Evolutionary conservation across 2,888 invertebrate genomes (phyloP), one percentile per base, ranked within the genome.

Genomic region (Nudaria mundana): DNA sequence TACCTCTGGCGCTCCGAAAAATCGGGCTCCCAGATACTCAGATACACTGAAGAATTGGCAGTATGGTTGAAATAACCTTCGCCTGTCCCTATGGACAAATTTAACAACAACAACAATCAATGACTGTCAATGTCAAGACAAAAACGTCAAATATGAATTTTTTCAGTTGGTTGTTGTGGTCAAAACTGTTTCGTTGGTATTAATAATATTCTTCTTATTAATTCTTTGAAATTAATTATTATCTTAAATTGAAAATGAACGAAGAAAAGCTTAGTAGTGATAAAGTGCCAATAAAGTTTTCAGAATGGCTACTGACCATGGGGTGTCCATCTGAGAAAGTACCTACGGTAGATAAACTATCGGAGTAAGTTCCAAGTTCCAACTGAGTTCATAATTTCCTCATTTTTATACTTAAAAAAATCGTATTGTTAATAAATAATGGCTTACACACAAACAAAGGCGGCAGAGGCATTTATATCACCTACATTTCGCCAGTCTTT

Each of bases 271-370:
- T 87, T 13, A 77, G 75, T 20, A 76, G 80, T 50, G 76, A 79
- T 51, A 77, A 81, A 56, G 80, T 88, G 22, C 87, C 87, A 1
- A 49, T 63, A 25, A 84, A 77, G 42, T 84, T 87, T 48, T 44
- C 66, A 1, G 80, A 85, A 62, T 88, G 87, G 87, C 65, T 87
- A 2, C 54, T 88, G 15, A 52, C 64, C 1, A 85, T 88, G 81
- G 87, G 87, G 35, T 88, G 84, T 52, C 81, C 85, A 0, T 60
- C 74, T 3, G 80, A 84, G 37, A 78, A 75, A 54, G 80, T 86
- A 36, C 85, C 85, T 15, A 63, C 76, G 6, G 44, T 67, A 10
- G 85, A 87, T 1, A 83, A 81, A 74, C 61, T 83, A 26, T 46
- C 69, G 1, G 75, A 79, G 86, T 86, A 63, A 56, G 81, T 69